phyloP scores from a whole-genome alignment of 1,140 invertebrate genomes.

The Diabrotica virgifera region DNA sequence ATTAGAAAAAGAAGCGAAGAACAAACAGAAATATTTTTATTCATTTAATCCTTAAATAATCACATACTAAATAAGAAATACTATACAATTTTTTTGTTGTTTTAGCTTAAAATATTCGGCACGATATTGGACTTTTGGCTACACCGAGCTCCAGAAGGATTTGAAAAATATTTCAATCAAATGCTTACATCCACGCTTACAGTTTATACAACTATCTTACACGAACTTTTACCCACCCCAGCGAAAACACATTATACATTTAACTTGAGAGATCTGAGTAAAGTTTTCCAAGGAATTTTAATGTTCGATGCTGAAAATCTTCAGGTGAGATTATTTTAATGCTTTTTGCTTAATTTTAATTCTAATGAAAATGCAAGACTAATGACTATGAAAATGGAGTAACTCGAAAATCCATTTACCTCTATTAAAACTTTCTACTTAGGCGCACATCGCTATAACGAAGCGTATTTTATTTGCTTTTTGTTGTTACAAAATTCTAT shows the following conservation, averaged over 20 bases:
- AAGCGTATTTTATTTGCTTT: too few relatives aligned
- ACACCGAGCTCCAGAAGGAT: slow-evolving; percentile 42
- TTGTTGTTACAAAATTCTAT: too few relatives aligned
- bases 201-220: slow-evolving; percentile 61
- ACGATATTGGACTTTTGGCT: slow-evolving; percentile 69
- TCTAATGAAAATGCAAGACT: too few relatives aligned
- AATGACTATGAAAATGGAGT: too few relatives aligned
- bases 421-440: too few relatives aligned
- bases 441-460: too few relatives aligned
- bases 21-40: too few relatives aligned
- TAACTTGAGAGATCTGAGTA: slow-evolving; percentile 66
- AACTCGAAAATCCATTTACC: too few relatives aligned
- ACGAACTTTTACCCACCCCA: slow-evolving; percentile 62
- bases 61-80: too few relatives aligned
- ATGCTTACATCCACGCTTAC: slow-evolving; percentile 57
- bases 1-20: too few relatives aligned
- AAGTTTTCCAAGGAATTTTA: slow-evolving; percentile 74
- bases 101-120: slow-evolving; percentile 63
- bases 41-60: too few relatives aligned
- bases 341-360: neutral
- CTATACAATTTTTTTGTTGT: neutral
- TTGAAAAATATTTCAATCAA: slow-evolving; percentile 47
- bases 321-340: slow-evolving; percentile 42
- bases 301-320: slow-evolving; percentile 57
- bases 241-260: slow-evolving; percentile 72